Base-by-base conservation (phyloP, 2,888 invertebrate genomes). In the Drosophila sordidapex region DNA sequence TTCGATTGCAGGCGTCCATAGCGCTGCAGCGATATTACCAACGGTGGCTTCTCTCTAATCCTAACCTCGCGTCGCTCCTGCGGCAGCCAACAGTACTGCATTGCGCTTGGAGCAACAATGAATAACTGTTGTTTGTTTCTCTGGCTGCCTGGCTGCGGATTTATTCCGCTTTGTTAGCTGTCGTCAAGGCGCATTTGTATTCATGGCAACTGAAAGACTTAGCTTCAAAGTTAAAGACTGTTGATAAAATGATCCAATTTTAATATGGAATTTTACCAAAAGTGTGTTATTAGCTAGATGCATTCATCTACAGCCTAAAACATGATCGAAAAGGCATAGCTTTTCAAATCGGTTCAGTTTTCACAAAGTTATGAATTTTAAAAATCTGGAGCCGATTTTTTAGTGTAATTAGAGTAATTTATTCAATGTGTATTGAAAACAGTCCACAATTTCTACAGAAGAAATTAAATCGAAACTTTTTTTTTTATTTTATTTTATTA, bases 11-110 rank as follows among this genome's bases (percentile, higher is more conserved):
- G 71, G 2, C 81, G 79, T 6, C 48, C 77, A 52, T 70, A 87
- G 21, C 87, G 74, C 29, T 84, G 81, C 1, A 63, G 78, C 10
- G 91, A 91, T 38, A 91, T 82, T 13, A 91, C 82, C 74, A 91
- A 63, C 0, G 91, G 90, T 7, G 88, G 83, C 29, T 83, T 83
- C 49, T 88, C 63, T 10, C 88, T 59, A 13, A 68, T 56, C n/a
- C 51, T 54, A n/a, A 79, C 21, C 48, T 78, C 60, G 0, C 89
- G 77, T 0, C 83, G 68, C 15, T 89, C 85, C 61, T 85, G 89
- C 0, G 85, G 85, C 57, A 85, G 58, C 85, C 85, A 85, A 63
- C 83, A 80, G 61, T 85, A 85, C 68, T 85, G 85, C 85, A 85
- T 85, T 60, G 21, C 48, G 6, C 2, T 36, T 25, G 15, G 6